These are phyloP conservation scores for Eupsilia transversa DNA, from an alignment of 2,888 invertebrate genomes.

Conservation along the genomic window DNA sequence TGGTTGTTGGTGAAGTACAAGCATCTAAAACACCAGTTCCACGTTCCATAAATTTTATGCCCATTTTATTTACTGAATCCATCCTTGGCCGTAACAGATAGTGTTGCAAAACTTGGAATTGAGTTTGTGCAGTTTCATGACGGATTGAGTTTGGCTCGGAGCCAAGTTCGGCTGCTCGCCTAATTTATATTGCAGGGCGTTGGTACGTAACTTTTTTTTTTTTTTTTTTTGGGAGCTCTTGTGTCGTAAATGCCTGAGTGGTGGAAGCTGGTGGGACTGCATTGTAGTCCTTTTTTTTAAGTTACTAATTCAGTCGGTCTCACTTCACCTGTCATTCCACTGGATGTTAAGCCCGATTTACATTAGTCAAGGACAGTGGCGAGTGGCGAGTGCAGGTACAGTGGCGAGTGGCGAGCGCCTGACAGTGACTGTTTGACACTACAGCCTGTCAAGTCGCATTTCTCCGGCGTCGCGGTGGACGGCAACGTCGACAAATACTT, in stretches of 20 bases:
- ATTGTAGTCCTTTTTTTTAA: neutral
- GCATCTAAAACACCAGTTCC: too few species aligned
- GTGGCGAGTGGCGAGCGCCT: too few species aligned
- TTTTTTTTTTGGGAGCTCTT: neutral
- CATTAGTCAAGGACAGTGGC: too few species aligned
- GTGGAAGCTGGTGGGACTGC: neutral
- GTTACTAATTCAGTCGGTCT: neutral
- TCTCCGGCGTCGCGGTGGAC: too few species aligned
- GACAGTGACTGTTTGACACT: too few species aligned
- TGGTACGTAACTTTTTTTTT: constrained; percentile 23
- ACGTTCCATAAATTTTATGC: neutral
- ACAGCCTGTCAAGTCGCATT: too few species aligned
- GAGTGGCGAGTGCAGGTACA: too few species aligned
- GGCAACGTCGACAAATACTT: too few species aligned
- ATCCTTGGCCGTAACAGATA: constrained; percentile 7
- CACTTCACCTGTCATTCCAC: neutral
- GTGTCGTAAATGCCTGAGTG: neutral
- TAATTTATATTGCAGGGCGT: constrained; percentile 50
- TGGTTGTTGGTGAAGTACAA: neutral
- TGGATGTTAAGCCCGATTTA: neutral
- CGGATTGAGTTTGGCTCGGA: constrained; percentile 41
- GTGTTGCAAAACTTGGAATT: constrained; percentile 41
- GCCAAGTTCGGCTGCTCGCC: constrained; percentile 32
- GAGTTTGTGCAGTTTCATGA: constrained; percentile 56
- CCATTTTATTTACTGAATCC: constrained; percentile 12